A percentile compares a stretch with the other conserved stretches of the same genome.
Conservation (phyloP, 2,113 vertebrate genomes). For the Tapirus terrestris region DNA sequence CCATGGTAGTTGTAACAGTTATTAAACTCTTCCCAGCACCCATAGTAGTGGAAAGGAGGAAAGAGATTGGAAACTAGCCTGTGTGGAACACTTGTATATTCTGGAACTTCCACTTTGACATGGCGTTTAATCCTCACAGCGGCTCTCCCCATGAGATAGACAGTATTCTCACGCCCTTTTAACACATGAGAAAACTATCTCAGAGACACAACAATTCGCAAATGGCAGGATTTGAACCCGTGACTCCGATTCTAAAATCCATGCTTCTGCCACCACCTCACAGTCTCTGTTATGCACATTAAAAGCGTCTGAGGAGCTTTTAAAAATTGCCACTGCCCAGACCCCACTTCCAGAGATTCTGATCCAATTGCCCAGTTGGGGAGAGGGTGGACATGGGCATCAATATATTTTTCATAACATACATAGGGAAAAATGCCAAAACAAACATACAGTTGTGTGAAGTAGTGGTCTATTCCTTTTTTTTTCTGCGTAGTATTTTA, state of each 20-base stretch:
- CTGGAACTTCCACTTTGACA: not conserved
- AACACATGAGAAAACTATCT: not conserved
- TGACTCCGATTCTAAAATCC: not conserved
- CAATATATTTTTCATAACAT: conserved; percentile 24
- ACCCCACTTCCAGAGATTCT: not conserved
- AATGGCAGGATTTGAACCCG: not conserved
- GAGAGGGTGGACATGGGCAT: not conserved
- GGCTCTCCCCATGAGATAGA: not conserved
- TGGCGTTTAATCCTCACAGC: not conserved
- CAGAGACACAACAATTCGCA: conserved; percentile 4
- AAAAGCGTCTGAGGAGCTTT: not conserved
- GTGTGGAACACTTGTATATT: not conserved
- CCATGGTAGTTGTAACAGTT: not conserved
- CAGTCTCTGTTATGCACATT: not conserved
- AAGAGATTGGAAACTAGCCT: conserved; percentile 2
- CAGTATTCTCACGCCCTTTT: not conserved
- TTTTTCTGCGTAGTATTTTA: not conserved
- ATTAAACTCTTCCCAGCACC: not conserved
- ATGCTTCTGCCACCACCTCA: not conserved
- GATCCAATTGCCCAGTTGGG: not conserved
- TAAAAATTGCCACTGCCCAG: not conserved
- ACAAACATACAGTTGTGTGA: not conserved
- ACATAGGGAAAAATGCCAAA: not conserved
- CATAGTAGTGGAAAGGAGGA: not conserved
- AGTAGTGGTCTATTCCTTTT: not conserved